phyloP scores from a whole-genome alignment of 2,113 vertebrate genomes.

The Thermophis baileyi region DNA sequence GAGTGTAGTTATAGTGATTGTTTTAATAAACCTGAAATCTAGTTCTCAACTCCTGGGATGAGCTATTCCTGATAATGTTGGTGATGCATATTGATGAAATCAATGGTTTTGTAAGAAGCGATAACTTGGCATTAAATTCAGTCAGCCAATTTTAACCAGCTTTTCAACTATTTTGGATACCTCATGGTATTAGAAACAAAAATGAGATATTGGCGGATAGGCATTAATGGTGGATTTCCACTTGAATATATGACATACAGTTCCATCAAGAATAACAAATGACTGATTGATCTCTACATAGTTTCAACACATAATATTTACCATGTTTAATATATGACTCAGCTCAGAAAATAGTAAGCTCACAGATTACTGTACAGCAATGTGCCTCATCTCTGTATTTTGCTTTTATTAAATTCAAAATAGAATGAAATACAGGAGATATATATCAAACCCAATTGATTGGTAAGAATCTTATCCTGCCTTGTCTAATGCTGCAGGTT shows the following conservation, averaged over 20 bases:
- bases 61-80: not conserved
- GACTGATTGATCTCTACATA: not conserved
- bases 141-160: not conserved
- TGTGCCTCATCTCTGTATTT: not conserved
- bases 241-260: not conserved
- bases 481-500: not conserved
- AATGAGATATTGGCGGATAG: not conserved
- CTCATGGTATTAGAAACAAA: not conserved
- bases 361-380: not conserved
- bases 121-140: not conserved
- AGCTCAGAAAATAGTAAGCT: not conserved
- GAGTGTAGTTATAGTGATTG: not conserved
- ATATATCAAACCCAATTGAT: not conserved
- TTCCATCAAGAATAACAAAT: not conserved
- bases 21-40: not conserved
- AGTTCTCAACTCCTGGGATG: not conserved
- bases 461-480: not conserved
- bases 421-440: not conserved
- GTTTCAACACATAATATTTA: not conserved
- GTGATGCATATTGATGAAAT: not conserved
- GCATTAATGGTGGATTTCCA: not conserved
- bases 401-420: slow-evolving; percentile 2
- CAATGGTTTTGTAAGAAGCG: not conserved
- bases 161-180: not conserved
- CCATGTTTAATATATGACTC: not conserved